Evolutionary conservation across 2,113 vertebrate species (phyloP).

Genomic region (Cercopithecus mona): DNA sequence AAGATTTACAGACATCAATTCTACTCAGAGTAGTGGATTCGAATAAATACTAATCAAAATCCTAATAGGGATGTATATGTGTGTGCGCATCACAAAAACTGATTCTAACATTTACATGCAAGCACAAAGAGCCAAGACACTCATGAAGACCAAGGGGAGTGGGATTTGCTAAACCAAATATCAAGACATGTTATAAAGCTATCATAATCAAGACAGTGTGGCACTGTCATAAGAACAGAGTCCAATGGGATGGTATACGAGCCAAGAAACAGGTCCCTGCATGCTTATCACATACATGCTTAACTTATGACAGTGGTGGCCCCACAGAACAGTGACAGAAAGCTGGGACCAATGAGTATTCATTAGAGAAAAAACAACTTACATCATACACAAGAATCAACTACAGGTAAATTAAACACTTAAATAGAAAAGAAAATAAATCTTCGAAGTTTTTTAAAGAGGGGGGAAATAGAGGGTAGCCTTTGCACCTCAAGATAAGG

Average conservation of each 20-base stretch:
- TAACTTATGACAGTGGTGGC: background rate
- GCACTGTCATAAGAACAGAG: background rate
- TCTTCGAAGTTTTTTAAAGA: conserved; percentile 4
- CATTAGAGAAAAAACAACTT: background rate
- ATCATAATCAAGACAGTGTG: background rate
- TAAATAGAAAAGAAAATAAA: background rate
- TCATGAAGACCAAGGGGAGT: background rate
- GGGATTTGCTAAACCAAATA: background rate
- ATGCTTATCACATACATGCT: background rate
- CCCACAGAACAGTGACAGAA: background rate
- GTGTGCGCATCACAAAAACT: background rate
- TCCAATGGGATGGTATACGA: background rate
- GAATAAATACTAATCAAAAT: conserved; percentile 16
- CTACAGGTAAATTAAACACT: background rate
- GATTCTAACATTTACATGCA: conserved; percentile 12
- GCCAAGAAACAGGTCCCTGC: background rate
- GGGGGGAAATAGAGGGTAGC: background rate
- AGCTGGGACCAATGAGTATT: background rate
- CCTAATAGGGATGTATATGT: background rate
- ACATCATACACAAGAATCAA: background rate
- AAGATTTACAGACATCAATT: conserved; percentile 14
- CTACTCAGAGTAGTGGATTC: background rate
- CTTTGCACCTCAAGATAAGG: background rate
- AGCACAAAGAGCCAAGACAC: background rate
- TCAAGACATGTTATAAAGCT: background rate